A percentile compares a stretch with the other conserved stretches of the same genome.
Conservation (phyloP, 2,797 vertebrate species). For the Anas georgica region DNA sequence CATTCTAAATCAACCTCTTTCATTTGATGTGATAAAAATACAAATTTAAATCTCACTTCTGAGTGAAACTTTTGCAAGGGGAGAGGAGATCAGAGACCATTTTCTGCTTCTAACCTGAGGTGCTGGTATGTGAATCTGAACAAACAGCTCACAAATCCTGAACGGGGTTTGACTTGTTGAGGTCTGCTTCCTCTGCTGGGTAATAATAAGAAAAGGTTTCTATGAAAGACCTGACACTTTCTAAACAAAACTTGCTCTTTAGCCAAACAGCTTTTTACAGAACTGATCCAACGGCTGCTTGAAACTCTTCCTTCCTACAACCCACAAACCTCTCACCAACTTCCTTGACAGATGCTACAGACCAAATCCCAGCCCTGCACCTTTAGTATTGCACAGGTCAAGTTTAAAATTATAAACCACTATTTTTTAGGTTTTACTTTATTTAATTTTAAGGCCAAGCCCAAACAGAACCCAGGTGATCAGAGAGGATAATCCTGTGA, state of each 20-base stretch:
- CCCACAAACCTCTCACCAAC: slow-evolving; percentile 20
- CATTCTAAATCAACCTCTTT: not conserved
- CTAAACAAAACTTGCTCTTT: not conserved
- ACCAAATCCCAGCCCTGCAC: not conserved
- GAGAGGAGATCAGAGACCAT: not conserved
- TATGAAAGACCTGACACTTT: not conserved
- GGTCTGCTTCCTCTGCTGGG: not conserved
- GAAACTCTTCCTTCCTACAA: slow-evolving; percentile 41
- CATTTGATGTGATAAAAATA: not conserved
- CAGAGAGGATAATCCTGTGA: not conserved
- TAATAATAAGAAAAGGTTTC: not conserved
- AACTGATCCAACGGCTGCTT: slow-evolving; percentile 42
- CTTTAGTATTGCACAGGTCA: not conserved
- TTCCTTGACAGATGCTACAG: slow-evolving; percentile 1
- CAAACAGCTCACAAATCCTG: not conserved
- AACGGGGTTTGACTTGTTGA: rapidly evolving
- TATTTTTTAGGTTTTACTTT: not conserved
- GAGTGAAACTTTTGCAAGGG: not conserved
- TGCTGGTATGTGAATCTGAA: not conserved
- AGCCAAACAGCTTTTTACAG: slow-evolving; percentile 13
- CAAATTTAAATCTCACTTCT: not conserved
- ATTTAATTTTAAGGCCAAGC: not conserved
- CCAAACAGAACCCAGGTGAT: not conserved
- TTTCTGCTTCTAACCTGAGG: not conserved
- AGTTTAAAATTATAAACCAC: not conserved